A percentile compares a stretch with the other conserved stretches of the same genome.
Evolutionary conservation across 1,140 invertebrate species (phyloP).

Genomic region (Drosophila albomicans): DNA sequence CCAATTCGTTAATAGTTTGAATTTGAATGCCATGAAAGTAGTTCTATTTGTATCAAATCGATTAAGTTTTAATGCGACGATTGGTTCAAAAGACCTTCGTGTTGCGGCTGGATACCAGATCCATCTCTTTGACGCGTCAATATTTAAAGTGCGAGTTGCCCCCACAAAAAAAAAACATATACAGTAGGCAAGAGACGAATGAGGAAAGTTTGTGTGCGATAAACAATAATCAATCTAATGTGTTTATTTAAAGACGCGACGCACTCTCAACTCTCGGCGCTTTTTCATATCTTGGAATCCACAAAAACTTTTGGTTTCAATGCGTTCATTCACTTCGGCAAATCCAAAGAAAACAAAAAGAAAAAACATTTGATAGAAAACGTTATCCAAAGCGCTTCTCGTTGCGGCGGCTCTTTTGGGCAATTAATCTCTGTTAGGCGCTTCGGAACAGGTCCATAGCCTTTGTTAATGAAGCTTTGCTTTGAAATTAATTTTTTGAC

Average conservation of each 20-base stretch:
- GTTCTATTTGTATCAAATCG: constrained; percentile 38
- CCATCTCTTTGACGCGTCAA: constrained; percentile 22
- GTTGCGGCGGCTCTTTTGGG: constrained; percentile 38
- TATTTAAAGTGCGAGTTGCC: constrained; percentile 23
- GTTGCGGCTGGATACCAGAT: background rate
- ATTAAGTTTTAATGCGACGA: constrained; percentile 35
- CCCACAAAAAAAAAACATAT: constrained; percentile 10
- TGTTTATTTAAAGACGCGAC: constrained; percentile 65
- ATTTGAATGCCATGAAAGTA: constrained; percentile 37
- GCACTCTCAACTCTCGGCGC: constrained; percentile 50
- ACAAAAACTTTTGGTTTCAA: constrained; percentile 70
- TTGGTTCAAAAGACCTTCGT: constrained; percentile 21
- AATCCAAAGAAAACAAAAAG: too few species aligned
- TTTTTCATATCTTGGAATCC: constrained; percentile 22
- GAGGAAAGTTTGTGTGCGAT: constrained; percentile 39
- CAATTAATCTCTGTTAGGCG: constrained; percentile 69
- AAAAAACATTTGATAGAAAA: constrained; percentile 29
- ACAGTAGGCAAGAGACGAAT: background rate
- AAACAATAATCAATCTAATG: constrained; percentile 48
- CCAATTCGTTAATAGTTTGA: background rate
- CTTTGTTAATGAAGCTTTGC: constrained; percentile 70
- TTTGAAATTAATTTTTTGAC: constrained; percentile 38
- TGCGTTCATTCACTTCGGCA: constrained; percentile 72
- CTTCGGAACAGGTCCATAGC: constrained; percentile 69
- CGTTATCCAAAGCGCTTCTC: constrained; percentile 62